Conservation (phyloP, 2,113 vertebrate species). For the Festucalex cinctus region DNA sequence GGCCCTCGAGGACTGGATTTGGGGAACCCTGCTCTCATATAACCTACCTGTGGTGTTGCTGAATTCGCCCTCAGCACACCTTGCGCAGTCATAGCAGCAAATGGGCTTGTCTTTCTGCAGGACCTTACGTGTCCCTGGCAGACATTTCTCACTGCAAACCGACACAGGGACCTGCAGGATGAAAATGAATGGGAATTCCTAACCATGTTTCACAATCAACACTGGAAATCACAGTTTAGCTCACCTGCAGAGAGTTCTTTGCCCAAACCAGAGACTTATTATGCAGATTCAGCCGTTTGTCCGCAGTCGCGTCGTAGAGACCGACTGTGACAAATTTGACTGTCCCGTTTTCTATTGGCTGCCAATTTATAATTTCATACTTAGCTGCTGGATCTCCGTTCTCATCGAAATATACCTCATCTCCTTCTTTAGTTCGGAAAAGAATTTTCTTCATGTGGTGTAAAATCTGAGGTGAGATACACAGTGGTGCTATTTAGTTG, state of each 20-base stretch:
- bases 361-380: conserved; percentile 74
- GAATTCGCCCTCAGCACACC: conserved; percentile 69
- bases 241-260: conserved; percentile 48
- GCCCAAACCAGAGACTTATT: conserved; percentile 56
- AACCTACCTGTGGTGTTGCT: conserved; percentile 61
- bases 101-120: conserved; percentile 68
- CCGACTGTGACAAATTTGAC: conserved; percentile 66
- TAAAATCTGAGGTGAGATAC: conserved; percentile 47
- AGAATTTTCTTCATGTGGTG: conserved; percentile 44
- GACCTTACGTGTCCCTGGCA: conserved; percentile 63
- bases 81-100: conserved; percentile 71
- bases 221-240: neutral
- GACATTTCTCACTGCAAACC: conserved; percentile 66
- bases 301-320: conserved; percentile 58
- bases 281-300: conserved; percentile 49
- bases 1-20: neutral
- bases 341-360: conserved; percentile 36
- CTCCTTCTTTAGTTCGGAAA: conserved; percentile 68
- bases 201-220: neutral
- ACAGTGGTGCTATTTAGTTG: neutral
- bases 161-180: conserved; percentile 60
- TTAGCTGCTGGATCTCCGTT: conserved; percentile 67
- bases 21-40: neutral
- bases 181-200: neutral
- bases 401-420: conserved; percentile 66